Evolutionary conservation across 2,888 invertebrate species (phyloP).

Genomic region (Harpagoxenus sublaevis): DNA sequence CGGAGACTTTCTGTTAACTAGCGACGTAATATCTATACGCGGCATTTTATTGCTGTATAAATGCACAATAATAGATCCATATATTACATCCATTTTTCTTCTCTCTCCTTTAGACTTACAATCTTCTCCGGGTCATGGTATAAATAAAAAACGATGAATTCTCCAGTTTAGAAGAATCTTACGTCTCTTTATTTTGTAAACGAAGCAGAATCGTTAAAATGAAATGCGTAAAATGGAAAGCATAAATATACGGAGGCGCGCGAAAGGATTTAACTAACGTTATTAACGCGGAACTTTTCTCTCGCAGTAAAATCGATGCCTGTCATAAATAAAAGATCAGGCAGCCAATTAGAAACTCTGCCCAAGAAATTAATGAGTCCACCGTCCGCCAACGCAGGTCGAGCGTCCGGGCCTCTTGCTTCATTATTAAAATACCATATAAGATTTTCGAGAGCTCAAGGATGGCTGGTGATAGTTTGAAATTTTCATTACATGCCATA

Average conservation of each 20-base stretch:
- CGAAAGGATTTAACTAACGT: slow-evolving; percentile 67
- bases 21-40: neutral
- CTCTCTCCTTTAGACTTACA: neutral
- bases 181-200: neutral
- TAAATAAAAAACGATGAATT: neutral
- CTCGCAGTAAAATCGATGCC: slow-evolving; percentile 69
- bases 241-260: slow-evolving; percentile 32
- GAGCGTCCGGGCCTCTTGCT: slow-evolving; percentile 58
- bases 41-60: neutral
- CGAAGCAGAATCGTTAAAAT: slow-evolving; percentile 9
- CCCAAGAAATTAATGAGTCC: slow-evolving; percentile 78
- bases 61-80: slow-evolving; percentile 2
- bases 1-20: neutral
- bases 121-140: neutral
- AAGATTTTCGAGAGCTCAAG: slow-evolving; percentile 68
- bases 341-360: slow-evolving; percentile 80
- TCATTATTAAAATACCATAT: slow-evolving; percentile 74
- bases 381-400: slow-evolving; percentile 42
- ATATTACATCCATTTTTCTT: neutral
- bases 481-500: slow-evolving; percentile 54
- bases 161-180: neutral
- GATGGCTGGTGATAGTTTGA: slow-evolving; percentile 5
- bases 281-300: slow-evolving; percentile 66
- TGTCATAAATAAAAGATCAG: slow-evolving; percentile 82
- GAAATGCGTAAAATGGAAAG: slow-evolving; percentile 34